Conservation (phyloP, 2,797 vertebrate genomes). For the Pitangus sulphuratus region DNA sequence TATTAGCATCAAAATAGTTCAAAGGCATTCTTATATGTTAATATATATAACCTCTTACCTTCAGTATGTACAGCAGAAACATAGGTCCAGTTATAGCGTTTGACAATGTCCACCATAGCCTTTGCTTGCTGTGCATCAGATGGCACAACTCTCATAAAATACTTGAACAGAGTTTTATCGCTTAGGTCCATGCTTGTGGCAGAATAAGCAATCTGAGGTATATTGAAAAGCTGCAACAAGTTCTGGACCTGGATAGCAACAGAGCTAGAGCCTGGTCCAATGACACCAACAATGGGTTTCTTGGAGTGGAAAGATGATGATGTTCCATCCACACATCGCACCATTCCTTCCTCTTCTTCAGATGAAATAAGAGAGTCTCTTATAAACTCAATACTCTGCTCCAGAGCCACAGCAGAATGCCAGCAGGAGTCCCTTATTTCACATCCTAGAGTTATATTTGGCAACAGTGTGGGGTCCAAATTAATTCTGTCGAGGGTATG, state of each 20-base stretch:
- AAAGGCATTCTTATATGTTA: neutral
- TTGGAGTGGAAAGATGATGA: slow-evolving; percentile 87
- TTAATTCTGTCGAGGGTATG: slow-evolving; percentile 96
- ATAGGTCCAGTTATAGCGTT: slow-evolving; percentile 98
- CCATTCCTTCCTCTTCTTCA: slow-evolving; percentile 86
- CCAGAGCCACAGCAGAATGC: slow-evolving; percentile 96
- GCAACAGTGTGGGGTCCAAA: slow-evolving; percentile 87
- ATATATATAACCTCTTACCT: slow-evolving; percentile 78
- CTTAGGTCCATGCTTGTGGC: slow-evolving; percentile 97
- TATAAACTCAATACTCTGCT: slow-evolving; percentile 99
- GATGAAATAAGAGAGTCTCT: slow-evolving; percentile 93
- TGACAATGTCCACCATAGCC: slow-evolving; percentile 99
- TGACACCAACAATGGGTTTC: slow-evolving; percentile 96
- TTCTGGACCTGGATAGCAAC: slow-evolving; percentile 98
- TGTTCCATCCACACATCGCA: slow-evolving; percentile 87
- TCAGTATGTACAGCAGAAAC: slow-evolving; percentile 98
- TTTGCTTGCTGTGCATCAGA: slow-evolving; percentile 96
- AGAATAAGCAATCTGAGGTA: slow-evolving; percentile 97
- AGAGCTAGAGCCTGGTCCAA: slow-evolving; percentile 95
- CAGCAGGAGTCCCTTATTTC: slow-evolving; percentile 99
- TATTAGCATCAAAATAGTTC: neutral
- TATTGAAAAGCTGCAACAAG: slow-evolving; percentile 96
- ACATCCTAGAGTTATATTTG: slow-evolving; percentile 93
- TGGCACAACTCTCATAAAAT: slow-evolving; percentile 99
- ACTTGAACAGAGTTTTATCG: slow-evolving; percentile 95